Evolutionary conservation across 2,888 invertebrate genomes (phyloP), one percentile per base, ranked within the genome.

Genomic region (Thelaira solivaga): DNA sequence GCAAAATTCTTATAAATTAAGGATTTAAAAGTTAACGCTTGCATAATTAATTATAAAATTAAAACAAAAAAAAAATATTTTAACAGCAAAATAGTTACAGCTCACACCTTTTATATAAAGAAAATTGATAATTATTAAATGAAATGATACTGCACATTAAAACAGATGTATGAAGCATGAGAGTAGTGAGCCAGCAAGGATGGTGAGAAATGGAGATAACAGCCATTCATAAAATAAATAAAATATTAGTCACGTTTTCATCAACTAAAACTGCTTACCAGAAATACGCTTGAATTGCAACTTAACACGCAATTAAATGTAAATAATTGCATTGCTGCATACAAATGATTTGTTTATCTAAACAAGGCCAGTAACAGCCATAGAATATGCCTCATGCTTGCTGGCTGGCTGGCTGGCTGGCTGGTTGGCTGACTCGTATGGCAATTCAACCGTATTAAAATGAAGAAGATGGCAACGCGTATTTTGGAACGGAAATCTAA

Each of bases 281-380:
- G 62, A 47, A 64, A 59, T 69, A 13, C 49, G 57, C 20, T 64
- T 43, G 64, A 65, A 71, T 43, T 65, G 36, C 49, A 78, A 86
- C 86, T 87, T 87, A 86, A 86, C 87, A 86, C 87, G 84, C 87
- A 87, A 86, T 87, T 86, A 86, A 86, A 83, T 87, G 84, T 86
- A 87, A 87, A 87, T 87, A 86, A 87, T 86, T 86, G 80, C 81
- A 84, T 85, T 82, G 83, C 83, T 84, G 86, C 86, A 87, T 86
- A 86, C 83, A 85, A 86, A 86, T 85, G 86, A 86, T 86, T 86
- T 86, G 86, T 86, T 86, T 86, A 86, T 85, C 81, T 79, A 68
- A 71, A 65, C 57, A 55, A 29, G 64, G 45, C 80, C n/a, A 36
- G 62, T 16, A 62, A 24, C 62, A 36, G 24, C 26, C 62, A 69